These are phyloP conservation scores for Tenthredo notha DNA, from an alignment of 2,888 invertebrate genomes.

Conservation along the genomic window DNA sequence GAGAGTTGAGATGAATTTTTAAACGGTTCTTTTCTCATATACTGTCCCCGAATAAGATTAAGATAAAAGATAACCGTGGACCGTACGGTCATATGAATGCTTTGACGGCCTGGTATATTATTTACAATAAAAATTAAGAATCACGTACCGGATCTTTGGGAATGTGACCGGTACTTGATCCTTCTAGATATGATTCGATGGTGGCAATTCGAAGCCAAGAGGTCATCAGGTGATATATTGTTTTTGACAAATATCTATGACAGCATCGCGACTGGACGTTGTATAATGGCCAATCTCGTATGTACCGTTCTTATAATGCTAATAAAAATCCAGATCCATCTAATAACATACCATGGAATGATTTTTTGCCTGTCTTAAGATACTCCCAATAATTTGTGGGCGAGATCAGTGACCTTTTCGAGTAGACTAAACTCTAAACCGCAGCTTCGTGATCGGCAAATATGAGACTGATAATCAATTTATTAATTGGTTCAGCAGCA, in stretches of 20 bases:
- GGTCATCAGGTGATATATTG: constrained; percentile 41
- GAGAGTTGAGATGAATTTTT: not conserved
- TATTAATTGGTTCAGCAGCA: constrained; percentile 51
- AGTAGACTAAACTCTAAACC: not conserved
- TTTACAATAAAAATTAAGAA: constrained; percentile 43
- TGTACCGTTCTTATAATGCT: constrained; percentile 37
- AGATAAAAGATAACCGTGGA: not conserved
- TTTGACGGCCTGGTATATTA: constrained; percentile 23
- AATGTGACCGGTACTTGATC: constrained; percentile 35
- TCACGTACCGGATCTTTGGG: constrained; percentile 19
- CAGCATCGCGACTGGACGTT: constrained; percentile 20
- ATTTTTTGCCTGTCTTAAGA: not conserved
- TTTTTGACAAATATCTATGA: constrained; percentile 46
- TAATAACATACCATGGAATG: constrained; percentile 12
- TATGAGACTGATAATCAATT: constrained; percentile 54
- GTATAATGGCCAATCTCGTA: not conserved
- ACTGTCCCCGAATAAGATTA: constrained; percentile 14
- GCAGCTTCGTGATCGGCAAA: constrained; percentile 49
- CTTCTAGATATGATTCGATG: constrained; percentile 32
- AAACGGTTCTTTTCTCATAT: constrained; percentile 4
- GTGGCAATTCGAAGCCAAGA: constrained; percentile 6
- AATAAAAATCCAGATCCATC: constrained; percentile 37
- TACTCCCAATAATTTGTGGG: constrained; percentile 28
- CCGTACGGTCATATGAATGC: constrained; percentile 21
- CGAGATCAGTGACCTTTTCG: constrained; percentile 49